Evolutionary conservation across 2,797 vertebrate genomes (phyloP).

Genomic region (Okamejei kenojei): DNA sequence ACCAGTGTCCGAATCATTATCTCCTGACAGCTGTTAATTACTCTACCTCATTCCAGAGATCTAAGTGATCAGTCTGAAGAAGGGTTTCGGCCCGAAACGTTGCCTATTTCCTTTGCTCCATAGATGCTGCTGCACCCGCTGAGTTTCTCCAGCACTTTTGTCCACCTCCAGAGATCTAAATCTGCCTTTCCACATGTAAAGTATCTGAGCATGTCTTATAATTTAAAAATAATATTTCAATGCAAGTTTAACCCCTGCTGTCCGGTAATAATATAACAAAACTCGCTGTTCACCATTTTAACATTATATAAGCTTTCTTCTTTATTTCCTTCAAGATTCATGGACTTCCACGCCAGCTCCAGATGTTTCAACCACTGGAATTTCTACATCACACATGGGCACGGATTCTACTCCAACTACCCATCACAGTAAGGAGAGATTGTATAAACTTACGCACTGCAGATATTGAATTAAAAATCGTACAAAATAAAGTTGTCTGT

Average conservation of each 20-base stretch:
- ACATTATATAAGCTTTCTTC: neutral
- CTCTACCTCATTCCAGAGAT: neutral
- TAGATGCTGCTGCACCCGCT: no score
- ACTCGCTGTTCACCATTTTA: neutral
- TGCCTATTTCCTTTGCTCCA: no score
- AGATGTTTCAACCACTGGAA: constrained; percentile 44
- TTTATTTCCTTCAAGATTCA: constrained; percentile 46
- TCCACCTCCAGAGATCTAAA: neutral
- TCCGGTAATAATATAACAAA: neutral
- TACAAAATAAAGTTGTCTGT: neutral
- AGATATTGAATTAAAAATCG: neutral
- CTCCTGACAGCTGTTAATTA: neutral
- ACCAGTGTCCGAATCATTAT: neutral
- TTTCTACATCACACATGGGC: constrained; percentile 43
- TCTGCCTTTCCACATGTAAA: neutral
- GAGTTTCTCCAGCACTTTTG: no score
- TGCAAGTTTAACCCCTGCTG: neutral
- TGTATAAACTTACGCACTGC: neutral
- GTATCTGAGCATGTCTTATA: neutral
- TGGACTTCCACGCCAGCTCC: constrained; percentile 49
- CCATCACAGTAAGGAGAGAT: neutral
- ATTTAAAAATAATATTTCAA: neutral
- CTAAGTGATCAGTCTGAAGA: no score
- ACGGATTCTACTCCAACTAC: constrained; percentile 54
- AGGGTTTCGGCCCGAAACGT: no score